A percentile compares a stretch with the other conserved stretches of the same genome.
Evolutionary conservation across 2,888 invertebrate species (phyloP).

Genomic region (Sympetrum striolatum): DNA sequence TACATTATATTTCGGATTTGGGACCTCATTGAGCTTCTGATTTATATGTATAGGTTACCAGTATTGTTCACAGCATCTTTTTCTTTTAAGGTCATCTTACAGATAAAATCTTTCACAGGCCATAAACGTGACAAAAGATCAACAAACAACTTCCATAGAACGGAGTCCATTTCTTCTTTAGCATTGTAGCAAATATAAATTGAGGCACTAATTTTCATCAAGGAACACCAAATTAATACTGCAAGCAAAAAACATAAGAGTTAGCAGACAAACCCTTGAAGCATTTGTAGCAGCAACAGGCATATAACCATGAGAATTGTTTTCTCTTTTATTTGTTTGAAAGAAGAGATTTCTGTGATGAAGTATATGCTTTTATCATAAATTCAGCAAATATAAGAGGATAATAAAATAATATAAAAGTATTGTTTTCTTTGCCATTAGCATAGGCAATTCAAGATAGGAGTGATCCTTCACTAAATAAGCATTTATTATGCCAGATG

Average conservation of each 20-base stretch:
- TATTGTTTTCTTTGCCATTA: too few species aligned
- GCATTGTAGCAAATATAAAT: not conserved
- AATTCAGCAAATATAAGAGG: too few species aligned
- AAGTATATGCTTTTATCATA: too few species aligned
- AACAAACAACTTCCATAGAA: not conserved
- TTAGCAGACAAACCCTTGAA: not conserved
- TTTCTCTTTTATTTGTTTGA: too few species aligned
- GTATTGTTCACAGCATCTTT: not conserved
- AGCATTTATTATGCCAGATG: too few species aligned
- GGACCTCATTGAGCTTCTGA: too few species aligned
- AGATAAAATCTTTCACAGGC: not conserved
- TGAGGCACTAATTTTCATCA: not conserved
- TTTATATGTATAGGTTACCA: conserved; percentile 1
- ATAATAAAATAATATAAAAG: too few species aligned
- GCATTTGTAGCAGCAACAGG: not conserved
- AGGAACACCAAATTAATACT: not conserved
- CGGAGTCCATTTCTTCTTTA: conserved; percentile 3
- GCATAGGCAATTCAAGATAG: too few species aligned
- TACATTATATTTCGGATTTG: too few species aligned
- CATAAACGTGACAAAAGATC: not conserved
- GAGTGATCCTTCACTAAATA: too few species aligned
- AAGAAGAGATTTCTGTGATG: too few species aligned
- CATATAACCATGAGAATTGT: too few species aligned
- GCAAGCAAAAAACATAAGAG: not conserved
- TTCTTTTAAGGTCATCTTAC: not conserved